Conservation (phyloP, 2,113 vertebrate species). For the Carassius auratus region DNA sequence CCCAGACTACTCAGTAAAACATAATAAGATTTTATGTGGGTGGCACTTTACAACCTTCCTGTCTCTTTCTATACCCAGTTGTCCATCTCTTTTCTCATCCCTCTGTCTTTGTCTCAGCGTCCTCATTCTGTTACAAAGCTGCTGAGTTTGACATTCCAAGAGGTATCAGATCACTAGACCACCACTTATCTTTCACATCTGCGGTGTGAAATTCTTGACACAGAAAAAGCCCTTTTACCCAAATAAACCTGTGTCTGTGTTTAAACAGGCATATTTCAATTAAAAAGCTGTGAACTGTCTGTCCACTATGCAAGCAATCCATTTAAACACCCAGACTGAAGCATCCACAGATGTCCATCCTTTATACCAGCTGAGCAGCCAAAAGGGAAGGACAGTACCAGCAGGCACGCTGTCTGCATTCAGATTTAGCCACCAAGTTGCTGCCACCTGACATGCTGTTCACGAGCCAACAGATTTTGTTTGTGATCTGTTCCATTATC, state of each 20-base stretch:
- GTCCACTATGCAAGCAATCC: constrained; percentile 55
- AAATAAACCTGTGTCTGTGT: constrained; percentile 47
- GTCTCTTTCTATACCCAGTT: neutral
- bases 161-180: constrained; percentile 2
- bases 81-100: constrained; percentile 2
- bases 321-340: constrained; percentile 54
- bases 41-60: neutral
- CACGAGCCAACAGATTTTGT: constrained; percentile 18
- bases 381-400: constrained; percentile 36
- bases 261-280: constrained; percentile 50
- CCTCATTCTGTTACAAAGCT: neutral
- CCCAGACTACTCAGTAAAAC: constrained; percentile 15
- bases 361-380: constrained; percentile 46
- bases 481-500: constrained; percentile 26
- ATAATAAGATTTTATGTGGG: constrained; percentile 30
- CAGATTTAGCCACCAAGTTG: constrained; percentile 26
- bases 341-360: constrained; percentile 49
- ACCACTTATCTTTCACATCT: neutral
- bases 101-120: neutral
- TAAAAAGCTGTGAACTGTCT: constrained; percentile 44
- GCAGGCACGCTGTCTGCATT: constrained; percentile 38
- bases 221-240: constrained; percentile 28
- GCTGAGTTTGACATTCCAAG: constrained; percentile 24
- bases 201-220: constrained; percentile 9
- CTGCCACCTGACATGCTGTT: constrained; percentile 29